Evolutionary conservation across 1,140 invertebrate species (phyloP), one percentile per base, ranked within the genome.

Genomic region (Drosophila kohkoa): DNA sequence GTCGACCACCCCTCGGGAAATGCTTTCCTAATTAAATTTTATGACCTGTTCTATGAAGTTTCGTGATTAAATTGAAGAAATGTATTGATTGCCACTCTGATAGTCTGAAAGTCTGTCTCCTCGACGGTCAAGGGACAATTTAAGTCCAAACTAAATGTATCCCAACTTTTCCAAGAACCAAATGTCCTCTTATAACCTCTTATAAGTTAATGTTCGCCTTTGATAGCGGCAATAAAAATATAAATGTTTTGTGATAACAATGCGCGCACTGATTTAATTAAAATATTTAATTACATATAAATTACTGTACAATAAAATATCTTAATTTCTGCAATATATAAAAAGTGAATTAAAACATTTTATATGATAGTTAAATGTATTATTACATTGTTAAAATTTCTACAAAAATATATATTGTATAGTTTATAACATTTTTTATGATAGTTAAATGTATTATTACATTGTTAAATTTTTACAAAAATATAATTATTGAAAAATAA

Each of bases 21-120:
- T 87, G 70, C 70, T 80, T 78, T 88, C 73, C 83, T 87, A 87
- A 87, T 87, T 87, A 88, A 83, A 88, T 87, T 87, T 87, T 87
- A 87, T 89, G 77, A 80, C 83, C 77, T 88, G 73, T 82, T 81
- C 75, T 63, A 80, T 78, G 64, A 83, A 87, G 77, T 88, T 87
- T 64, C 52, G 41, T 48, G 79, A 79, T 73, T 88, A 60, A 81
- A 88, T 74, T 79, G 76, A 73, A 69, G 63, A 15, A 58, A 65
- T 48, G 20, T 81, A 71, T 85, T 63, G 74, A 85, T 83, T 66
- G 62, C 32, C 4, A 20, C 3, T 41, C 35, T 32, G 54, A 57
- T 41, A 57, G 20, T 25, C 20, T 25, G 20, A 25, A 25, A 25
- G 20, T 25, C 20, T 25, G 20, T 25, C 20, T n/a, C 35, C 5